Percentiles rank a stretch among this genome's conserved stretches.
phyloP scores from a whole-genome alignment of 2,888 invertebrate genomes.

The Pecten maximus region DNA sequence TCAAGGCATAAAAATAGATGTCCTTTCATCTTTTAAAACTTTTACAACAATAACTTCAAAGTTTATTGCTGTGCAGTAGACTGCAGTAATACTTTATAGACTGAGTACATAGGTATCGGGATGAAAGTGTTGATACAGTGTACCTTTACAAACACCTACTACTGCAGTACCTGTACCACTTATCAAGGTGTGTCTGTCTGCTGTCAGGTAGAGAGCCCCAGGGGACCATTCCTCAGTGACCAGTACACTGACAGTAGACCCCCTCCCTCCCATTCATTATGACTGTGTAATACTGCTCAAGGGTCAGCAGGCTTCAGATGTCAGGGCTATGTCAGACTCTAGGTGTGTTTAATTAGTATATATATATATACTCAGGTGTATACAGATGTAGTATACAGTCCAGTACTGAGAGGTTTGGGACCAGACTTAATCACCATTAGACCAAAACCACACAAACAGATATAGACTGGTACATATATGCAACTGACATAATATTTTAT shows the following conservation, averaged over 20 bases:
- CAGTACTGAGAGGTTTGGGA: too few species aligned
- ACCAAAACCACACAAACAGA: too few species aligned
- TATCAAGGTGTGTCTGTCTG: conserved; percentile 13
- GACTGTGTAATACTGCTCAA: neutral
- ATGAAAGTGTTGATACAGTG: neutral
- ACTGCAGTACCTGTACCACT: neutral
- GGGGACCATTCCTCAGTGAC: neutral
- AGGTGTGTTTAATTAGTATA: neutral
- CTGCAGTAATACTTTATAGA: too few species aligned
- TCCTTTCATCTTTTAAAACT: too few species aligned
- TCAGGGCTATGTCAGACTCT: neutral
- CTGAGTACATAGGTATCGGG: too few species aligned
- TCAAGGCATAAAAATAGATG: too few species aligned
- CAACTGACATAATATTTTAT: too few species aligned
- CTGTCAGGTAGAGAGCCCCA: neutral
- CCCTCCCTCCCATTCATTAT: neutral
- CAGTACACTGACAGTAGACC: neutral
- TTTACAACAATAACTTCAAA: too few species aligned
- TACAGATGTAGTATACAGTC: too few species aligned
- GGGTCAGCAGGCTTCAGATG: neutral
- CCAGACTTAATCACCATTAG: too few species aligned
- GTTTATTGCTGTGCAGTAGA: too few species aligned
- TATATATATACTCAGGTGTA: neutral
- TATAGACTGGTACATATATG: too few species aligned
- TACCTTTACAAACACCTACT: neutral